Evolutionary conservation across 2,888 invertebrate species (phyloP).

Genomic region (Dryocosmus kuriphilus): DNA sequence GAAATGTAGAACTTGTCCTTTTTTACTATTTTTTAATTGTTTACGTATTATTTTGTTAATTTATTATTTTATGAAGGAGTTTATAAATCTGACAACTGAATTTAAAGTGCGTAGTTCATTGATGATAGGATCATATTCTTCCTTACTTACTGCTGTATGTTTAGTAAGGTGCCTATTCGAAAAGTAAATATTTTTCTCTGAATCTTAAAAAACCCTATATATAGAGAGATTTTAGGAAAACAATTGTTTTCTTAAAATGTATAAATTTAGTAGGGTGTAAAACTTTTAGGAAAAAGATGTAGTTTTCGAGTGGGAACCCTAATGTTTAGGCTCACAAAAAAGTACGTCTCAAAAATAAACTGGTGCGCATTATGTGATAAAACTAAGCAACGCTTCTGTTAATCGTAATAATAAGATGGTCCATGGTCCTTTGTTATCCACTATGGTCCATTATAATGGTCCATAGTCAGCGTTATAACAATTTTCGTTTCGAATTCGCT

Average conservation of each 20-base stretch:
- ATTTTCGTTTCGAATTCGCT: neutral
- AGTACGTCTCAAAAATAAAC: neutral
- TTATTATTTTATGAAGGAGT: neutral
- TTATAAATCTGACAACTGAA: neutral
- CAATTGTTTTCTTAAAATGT: too few species aligned
- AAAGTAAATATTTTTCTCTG: too few species aligned
- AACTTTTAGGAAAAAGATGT: too few species aligned
- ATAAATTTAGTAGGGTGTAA: too few species aligned
- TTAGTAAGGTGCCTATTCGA: too few species aligned
- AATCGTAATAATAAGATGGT: too few species aligned
- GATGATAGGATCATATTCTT: neutral
- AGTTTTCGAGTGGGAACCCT: too few species aligned
- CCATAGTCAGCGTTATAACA: neutral
- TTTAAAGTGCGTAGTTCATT: neutral
- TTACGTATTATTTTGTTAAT: neutral
- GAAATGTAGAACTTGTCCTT: neutral
- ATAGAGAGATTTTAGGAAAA: too few species aligned
- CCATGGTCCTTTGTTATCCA: too few species aligned
- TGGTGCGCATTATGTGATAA: constrained; percentile 5
- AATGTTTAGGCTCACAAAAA: neutral
- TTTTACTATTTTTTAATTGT: neutral
- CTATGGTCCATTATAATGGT: too few species aligned
- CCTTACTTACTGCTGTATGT: neutral
- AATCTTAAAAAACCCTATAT: too few species aligned
- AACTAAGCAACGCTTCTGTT: neutral